phyloP scores from a whole-genome alignment of 1,140 invertebrate species.

The Apocrypta bakeri region DNA sequence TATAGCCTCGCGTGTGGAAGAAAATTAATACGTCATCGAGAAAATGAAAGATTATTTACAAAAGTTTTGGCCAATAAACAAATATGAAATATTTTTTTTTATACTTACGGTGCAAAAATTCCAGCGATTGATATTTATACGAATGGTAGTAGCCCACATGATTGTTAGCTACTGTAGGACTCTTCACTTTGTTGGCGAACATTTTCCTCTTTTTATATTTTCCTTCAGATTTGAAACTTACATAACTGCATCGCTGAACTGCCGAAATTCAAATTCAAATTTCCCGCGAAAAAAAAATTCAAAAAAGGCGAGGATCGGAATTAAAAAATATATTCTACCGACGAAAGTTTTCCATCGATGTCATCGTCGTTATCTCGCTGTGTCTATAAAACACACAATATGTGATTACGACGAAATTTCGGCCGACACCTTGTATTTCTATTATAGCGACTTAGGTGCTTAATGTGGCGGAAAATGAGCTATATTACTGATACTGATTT shows the following conservation, averaged over 20 bases:
- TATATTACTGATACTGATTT: neutral
- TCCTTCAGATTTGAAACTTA: neutral
- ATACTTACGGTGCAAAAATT: slow-evolving; percentile 58
- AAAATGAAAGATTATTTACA: neutral
- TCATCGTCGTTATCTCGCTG: slow-evolving; percentile 16
- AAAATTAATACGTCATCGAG: neutral
- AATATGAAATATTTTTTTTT: too few relatives aligned
- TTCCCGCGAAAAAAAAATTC: neutral
- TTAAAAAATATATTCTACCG: slow-evolving; percentile 5
- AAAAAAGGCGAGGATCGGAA: neutral
- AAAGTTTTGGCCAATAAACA: too few relatives aligned
- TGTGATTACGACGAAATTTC: slow-evolving; percentile 31
- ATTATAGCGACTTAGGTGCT: neutral
- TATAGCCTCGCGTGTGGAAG: neutral
- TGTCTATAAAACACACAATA: neutral
- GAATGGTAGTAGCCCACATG: slow-evolving; percentile 59
- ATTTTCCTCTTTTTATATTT: slow-evolving; percentile 27
- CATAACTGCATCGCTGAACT: neutral
- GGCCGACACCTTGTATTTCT: neutral
- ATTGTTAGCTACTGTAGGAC: slow-evolving; percentile 13
- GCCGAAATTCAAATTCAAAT: too few relatives aligned
- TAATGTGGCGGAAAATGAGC: slow-evolving; percentile 18
- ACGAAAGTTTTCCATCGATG: neutral
- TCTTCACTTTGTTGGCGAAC: slow-evolving; percentile 46
- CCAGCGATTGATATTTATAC: slow-evolving; percentile 59